Percentiles rank a stretch among this genome's conserved stretches.
Conservation (phyloP, 2,888 invertebrate genomes). For the Chrysolina americana region DNA sequence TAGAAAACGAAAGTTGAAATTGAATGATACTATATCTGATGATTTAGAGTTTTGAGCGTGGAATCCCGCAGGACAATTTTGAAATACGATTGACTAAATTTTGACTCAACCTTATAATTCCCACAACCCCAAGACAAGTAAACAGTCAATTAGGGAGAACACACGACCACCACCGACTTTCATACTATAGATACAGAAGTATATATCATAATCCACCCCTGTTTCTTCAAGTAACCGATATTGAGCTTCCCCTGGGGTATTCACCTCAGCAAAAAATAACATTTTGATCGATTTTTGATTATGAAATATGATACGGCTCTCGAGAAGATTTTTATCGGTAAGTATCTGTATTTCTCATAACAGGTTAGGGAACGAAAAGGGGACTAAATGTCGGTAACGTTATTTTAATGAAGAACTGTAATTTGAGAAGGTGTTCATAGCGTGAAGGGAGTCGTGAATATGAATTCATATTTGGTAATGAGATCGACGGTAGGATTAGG, state of each 20-base stretch:
- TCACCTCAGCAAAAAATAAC: constrained; percentile 49
- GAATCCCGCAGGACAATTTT: too few species aligned
- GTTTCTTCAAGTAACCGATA: constrained; percentile 42
- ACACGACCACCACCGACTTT: constrained; percentile 30
- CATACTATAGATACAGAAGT: constrained; percentile 28
- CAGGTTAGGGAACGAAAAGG: constrained; percentile 39
- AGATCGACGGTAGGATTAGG: background rate
- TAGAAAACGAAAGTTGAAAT: too few species aligned
- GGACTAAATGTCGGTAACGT: constrained; percentile 28
- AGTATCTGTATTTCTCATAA: constrained; percentile 43
- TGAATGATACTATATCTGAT: too few species aligned
- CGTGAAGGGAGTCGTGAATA: background rate
- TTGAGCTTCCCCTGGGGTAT: constrained; percentile 46
- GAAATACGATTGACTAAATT: background rate
- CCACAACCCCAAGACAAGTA: background rate
- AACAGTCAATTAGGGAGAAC: constrained; percentile 7
- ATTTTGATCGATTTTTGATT: constrained; percentile 55
- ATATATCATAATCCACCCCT: constrained; percentile 50
- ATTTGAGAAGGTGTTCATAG: constrained; percentile 25
- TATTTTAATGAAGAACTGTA: constrained; percentile 33
- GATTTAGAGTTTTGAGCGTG: too few species aligned
- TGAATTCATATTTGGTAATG: background rate
- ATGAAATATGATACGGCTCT: constrained; percentile 50
- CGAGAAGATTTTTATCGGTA: constrained; percentile 48
- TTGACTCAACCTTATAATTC: background rate